Percentiles rank a stretch among this genome's conserved stretches.
Evolutionary conservation across 1,140 invertebrate species (phyloP).

Genomic region (Drosophila ananassae): DNA sequence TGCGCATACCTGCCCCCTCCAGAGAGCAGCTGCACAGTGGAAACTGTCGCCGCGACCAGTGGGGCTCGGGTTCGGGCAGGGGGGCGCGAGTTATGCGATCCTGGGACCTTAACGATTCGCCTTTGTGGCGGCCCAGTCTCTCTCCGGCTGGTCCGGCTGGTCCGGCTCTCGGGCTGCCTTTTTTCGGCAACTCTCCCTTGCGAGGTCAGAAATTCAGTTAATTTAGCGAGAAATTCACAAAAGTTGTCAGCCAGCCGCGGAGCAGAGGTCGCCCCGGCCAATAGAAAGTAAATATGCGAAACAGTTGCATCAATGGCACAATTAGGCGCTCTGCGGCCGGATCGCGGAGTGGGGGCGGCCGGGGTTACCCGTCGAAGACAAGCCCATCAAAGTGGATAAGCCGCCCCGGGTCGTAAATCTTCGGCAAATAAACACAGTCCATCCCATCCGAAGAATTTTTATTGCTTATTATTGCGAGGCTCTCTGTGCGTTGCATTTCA

Average conservation of each 20-base stretch:
- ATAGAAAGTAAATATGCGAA: conserved; percentile 76
- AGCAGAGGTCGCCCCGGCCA: conserved; percentile 62
- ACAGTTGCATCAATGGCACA: conserved; percentile 81
- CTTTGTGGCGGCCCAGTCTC: conserved; percentile 49
- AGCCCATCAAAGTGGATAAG: conserved; percentile 71
- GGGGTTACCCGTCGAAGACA: background rate
- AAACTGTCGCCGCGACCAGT: conserved; percentile 22
- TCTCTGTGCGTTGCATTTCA: conserved; percentile 52
- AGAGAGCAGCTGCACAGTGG: conserved; percentile 54
- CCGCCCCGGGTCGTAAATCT: conserved; percentile 75
- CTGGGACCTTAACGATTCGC: conserved; percentile 79
- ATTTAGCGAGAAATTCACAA: conserved; percentile 81
- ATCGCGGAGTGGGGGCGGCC: background rate
- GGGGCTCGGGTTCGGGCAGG: background rate
- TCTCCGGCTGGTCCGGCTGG: conserved; percentile 7
- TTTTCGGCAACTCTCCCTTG: conserved; percentile 58
- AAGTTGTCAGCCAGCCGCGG: conserved; percentile 68
- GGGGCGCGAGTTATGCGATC: conserved; percentile 76
- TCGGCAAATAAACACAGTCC: conserved; percentile 65
- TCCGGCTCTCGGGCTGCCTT: background rate
- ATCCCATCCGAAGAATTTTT: conserved; percentile 73
- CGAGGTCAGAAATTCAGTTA: conserved; percentile 81
- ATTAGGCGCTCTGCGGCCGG: conserved; percentile 55
- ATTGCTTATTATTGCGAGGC: conserved; percentile 76
- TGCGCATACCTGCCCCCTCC: conserved; percentile 69